Base-by-base conservation (phyloP, 2,113 vertebrate species). In the Procavia capensis region DNA sequence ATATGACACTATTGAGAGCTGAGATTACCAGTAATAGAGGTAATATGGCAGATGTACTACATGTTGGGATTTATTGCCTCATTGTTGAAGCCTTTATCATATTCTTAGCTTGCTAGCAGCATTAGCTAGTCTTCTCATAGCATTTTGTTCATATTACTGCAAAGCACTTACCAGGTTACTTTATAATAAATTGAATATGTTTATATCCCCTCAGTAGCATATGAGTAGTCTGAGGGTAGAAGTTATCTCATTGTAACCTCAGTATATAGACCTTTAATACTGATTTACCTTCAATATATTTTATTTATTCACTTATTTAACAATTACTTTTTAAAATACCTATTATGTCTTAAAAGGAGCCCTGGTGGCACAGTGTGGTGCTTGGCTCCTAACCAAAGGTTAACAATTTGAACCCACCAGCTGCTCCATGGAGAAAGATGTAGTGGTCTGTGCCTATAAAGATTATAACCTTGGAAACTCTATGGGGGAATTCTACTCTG, bases 111-210 rank as follows among this genome's bases (percentile, higher is more conserved):
- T 94, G 74, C 7, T 61, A 89, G 66, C 24, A 92, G 63, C 25
- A 80, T 93, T 96, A 88, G 59, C 13, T 31, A 57, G 31, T 29
- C 27, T 39, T 89, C 39, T 85, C 10, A 63, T 16, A 57, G 31
- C 10, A 74, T 87, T 96, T 93, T 88, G 45, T 85, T 92, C 25
- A 87, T 61, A 80, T 83, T 89, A 94, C 25, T 87, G 7, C 63
- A 75, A 91, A 87, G 7, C 6, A 72, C 19, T 91, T 70, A 79
- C 31, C 70, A 45, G 25, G 34, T n/a, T 85, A 39, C 54, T 39
- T 92, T 96, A 16, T 72, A n/a, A 82, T 63, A 78, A 88, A 50
- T n/a, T 85, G 50, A 82, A 82, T 88, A 39, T 72, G 47, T 85
- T 72, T 84, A 13, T 90, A 8, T 8, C 10, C 54, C 17, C 39